Evolutionary conservation across 2,797 vertebrate genomes (phyloP).

Genomic region (Chloroceryle amazona): DNA sequence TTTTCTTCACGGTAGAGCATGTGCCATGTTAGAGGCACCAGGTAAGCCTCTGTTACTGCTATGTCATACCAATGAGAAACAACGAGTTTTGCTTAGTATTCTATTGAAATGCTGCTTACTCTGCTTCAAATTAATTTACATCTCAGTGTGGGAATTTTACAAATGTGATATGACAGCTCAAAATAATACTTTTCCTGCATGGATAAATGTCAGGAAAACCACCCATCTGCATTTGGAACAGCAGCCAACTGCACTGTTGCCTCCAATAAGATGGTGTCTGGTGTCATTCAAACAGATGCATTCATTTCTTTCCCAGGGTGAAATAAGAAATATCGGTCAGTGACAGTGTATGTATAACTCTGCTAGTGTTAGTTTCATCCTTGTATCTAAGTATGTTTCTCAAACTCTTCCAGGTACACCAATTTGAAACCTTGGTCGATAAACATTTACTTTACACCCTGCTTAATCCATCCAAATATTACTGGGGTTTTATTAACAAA

Average conservation of each 20-base stretch:
- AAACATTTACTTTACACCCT: neutral
- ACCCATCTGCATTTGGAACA: constrained; percentile 48
- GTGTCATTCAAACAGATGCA: constrained; percentile 32
- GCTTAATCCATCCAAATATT: neutral
- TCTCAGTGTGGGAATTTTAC: constrained; percentile 37
- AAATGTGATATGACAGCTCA: constrained; percentile 26
- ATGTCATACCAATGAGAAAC: neutral
- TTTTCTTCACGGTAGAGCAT: neutral
- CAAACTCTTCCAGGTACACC: neutral
- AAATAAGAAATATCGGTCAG: constrained; percentile 33
- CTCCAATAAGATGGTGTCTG: neutral
- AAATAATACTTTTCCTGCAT: constrained; percentile 47
- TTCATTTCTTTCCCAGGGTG: constrained; percentile 22
- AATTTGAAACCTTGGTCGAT: neutral
- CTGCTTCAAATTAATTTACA: constrained; percentile 27
- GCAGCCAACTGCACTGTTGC: constrained; percentile 26
- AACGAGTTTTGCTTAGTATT: neutral
- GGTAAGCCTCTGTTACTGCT: neutral
- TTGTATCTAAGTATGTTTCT: neutral
- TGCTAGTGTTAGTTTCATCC: neutral
- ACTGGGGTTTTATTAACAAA: neutral
- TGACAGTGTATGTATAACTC: neutral
- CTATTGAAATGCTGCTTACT: neutral
- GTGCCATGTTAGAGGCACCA: neutral
- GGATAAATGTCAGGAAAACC: constrained; percentile 62